These are phyloP conservation scores for Limenitis camilla DNA, from an alignment of 2,888 invertebrate species.

Conservation along the genomic window DNA sequence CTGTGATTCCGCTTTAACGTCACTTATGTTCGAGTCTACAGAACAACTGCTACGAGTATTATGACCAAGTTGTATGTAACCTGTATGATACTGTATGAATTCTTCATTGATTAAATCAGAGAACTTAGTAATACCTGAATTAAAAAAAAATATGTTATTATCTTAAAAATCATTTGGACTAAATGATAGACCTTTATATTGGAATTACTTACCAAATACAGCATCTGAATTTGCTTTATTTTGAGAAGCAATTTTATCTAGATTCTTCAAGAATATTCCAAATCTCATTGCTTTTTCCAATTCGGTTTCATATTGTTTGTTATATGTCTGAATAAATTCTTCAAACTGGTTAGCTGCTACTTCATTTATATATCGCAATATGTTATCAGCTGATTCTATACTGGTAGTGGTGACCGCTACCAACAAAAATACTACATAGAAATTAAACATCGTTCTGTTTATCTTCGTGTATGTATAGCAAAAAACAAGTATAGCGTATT, in stretches of 20 bases:
- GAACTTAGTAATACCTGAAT: constrained; percentile 20
- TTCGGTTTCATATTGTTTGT: constrained; percentile 49
- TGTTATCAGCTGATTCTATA: not conserved
- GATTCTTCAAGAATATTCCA: constrained; percentile 20
- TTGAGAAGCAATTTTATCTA: constrained; percentile 15
- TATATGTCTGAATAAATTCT: constrained; percentile 15
- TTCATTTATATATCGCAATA: constrained; percentile 12
- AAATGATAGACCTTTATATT: not conserved
- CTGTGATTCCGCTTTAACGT: not conserved
- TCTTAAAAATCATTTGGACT: too few species aligned
- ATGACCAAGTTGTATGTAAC: not conserved
- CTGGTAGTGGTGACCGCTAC: not conserved
- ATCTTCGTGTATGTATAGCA: not conserved
- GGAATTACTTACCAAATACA: constrained; percentile 16
- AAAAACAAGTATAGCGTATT: too few species aligned
- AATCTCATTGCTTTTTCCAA: constrained; percentile 83
- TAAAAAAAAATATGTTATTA: too few species aligned
- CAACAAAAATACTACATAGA: not conserved
- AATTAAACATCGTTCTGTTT: not conserved
- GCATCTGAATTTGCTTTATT: constrained; percentile 14
- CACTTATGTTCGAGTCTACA: not conserved
- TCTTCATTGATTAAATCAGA: constrained; percentile 26
- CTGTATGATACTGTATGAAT: not conserved
- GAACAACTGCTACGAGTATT: constrained; percentile 23
- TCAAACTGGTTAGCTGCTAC: constrained; percentile 12